Evolutionary conservation across 1,140 invertebrate species (phyloP).

Genomic region (Carposina sasakii): DNA sequence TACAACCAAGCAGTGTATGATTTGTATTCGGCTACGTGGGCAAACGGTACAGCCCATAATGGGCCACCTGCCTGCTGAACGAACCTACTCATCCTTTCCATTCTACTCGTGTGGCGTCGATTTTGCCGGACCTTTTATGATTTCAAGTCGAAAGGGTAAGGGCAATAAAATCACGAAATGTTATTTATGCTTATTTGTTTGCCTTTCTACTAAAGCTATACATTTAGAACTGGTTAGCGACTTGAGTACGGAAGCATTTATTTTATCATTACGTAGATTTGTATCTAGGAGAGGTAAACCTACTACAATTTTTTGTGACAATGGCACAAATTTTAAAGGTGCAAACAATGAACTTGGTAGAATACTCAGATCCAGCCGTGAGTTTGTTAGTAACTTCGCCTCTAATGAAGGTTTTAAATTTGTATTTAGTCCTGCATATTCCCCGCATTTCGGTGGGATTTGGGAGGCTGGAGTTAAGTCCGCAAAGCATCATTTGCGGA

Average conservation of each 20-base stretch:
- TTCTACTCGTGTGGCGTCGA: constrained; percentile 25
- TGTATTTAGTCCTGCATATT: constrained; percentile 4
- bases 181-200: constrained; percentile 38
- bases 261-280: constrained; percentile 11
- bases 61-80: constrained; percentile 10
- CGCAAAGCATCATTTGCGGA: neutral
- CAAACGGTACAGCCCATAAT: constrained; percentile 14
- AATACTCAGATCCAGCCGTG: neutral
- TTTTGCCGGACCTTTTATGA: constrained; percentile 30
- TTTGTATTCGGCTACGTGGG: constrained; percentile 3
- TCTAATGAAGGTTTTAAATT: neutral
- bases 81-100: constrained; percentile 5
- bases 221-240: constrained; percentile 24
- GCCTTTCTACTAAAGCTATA: constrained; percentile 29
- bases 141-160: constrained; percentile 25
- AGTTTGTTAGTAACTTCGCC: neutral
- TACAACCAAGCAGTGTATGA: constrained; percentile 3
- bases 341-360: constrained; percentile 1
- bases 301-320: constrained; percentile 11
- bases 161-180: constrained; percentile 23
- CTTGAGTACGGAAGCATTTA: constrained; percentile 9
- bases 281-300: constrained; percentile 7
- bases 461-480: neutral
- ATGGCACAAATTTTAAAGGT: constrained; percentile 17
- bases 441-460: neutral